Base-by-base conservation (phyloP, 2,113 vertebrate species). In the Lepisosteus osseus region DNA sequence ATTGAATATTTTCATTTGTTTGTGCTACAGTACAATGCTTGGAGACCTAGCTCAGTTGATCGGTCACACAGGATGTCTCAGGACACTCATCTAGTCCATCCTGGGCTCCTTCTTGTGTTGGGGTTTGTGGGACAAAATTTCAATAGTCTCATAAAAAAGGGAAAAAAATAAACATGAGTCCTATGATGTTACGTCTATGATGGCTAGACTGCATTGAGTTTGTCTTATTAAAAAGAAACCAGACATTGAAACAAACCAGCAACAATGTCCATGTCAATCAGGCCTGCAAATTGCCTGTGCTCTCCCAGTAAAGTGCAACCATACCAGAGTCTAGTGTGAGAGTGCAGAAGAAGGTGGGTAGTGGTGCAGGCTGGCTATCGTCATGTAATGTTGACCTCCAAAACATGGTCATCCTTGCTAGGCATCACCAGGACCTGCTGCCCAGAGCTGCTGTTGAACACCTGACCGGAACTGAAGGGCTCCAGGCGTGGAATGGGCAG, bases 361-460 rank as follows among this genome's bases (percentile, higher is more conserved):
- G 6, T 12, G 65, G 7, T 42, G 0, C 57, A 14, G 3, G 12
- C 4, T 65, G 75, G 9, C 65, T 55, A 4, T 55, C 69, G 91
- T 99, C 97, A 99, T 86, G 97, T 99, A 14, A 96, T 90, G 0
- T 94, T 98, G 82, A 99, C 94, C 85, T 99, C 97, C 73, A 99
- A 91, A 79, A 98, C 93, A 11, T 98, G 97, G 89, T 98, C 94
- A 0, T 99, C 96, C 47, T 89, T 91, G 88, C 94, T 87, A 74
- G 97, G 97, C 76, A 99, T 87, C 80, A 99, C 97, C 54, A 98
- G 89, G 68, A 98, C 89, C 81, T 99, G 97, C 73, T 68, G 86
- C 0, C 92, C 86, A 0, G 81, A 77, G 80, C 94, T 99, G 82
- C 91, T 83, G 87, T 95, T 96, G 90, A 96, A 96, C 76, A 98